These are phyloP conservation scores for Brotula barbata DNA, from an alignment of 2,797 vertebrate species.

Conservation along the genomic window DNA sequence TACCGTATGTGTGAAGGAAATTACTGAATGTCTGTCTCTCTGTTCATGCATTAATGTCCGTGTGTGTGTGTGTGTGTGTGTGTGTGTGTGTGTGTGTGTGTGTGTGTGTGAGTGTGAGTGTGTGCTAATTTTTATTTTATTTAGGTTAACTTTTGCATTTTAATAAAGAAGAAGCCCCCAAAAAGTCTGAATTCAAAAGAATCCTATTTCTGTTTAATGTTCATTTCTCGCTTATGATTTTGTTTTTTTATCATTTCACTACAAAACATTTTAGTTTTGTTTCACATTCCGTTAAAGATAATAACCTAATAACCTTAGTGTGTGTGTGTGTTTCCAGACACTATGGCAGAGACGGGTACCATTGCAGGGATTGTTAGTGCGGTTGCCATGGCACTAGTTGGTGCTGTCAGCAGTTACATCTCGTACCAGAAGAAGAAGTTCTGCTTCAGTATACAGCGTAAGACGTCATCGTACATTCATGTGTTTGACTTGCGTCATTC, in stretches of 20 bases:
- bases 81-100: conserved; percentile 4
- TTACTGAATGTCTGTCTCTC: background rate
- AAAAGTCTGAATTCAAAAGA: too few relatives aligned
- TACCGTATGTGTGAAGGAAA: background rate
- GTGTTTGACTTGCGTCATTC: too few relatives aligned
- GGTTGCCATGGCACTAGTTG: conserved; percentile 89
- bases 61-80: background rate
- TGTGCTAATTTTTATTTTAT: too few relatives aligned
- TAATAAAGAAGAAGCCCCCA: too few relatives aligned
- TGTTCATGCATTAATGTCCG: background rate
- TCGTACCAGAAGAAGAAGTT: conserved; percentile 98
- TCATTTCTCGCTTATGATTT: too few relatives aligned
- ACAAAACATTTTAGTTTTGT: too few relatives aligned
- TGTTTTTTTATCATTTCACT: too few relatives aligned
- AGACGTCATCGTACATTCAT: conserved; percentile 50
- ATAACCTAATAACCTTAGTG: too few relatives aligned
- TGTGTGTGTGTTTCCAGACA: conserved; percentile 46
- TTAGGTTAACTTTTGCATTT: too few relatives aligned
- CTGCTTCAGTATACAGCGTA: conserved; percentile 95
- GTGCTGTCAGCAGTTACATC: conserved; percentile 91
- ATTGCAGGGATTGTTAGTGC: conserved; percentile 90
- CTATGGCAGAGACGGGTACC: conserved; percentile 83
- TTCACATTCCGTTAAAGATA: too few relatives aligned
- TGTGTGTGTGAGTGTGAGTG: conserved; percentile 11
- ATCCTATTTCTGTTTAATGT: too few relatives aligned